These are phyloP conservation scores for Cotesia vestalis DNA, from an alignment of 1,140 invertebrate species.

Conservation along the genomic window DNA sequence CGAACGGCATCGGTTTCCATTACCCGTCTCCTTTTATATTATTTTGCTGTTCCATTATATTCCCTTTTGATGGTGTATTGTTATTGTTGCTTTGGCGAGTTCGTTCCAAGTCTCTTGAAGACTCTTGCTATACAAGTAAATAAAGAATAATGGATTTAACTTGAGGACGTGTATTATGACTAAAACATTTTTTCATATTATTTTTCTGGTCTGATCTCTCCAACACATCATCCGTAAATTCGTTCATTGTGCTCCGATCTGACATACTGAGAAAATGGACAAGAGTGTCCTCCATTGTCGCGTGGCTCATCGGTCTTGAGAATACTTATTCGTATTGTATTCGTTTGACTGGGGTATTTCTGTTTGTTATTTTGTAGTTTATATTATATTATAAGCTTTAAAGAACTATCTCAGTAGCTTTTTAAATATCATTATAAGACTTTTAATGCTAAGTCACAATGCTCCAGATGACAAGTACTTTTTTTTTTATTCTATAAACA, in stretches of 20 bases:
- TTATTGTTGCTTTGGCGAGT: conserved; percentile 29
- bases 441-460: neutral
- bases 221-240: too few relatives aligned
- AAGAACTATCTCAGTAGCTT: neutral
- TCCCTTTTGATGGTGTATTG: conserved; percentile 1
- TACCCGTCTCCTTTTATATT: neutral
- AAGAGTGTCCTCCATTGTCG: too few relatives aligned
- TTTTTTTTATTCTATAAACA: neutral
- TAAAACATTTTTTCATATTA: neutral
- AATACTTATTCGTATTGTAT: too few relatives aligned
- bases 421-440: neutral
- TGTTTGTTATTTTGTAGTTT: too few relatives aligned
- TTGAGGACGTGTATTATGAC: conserved; percentile 31
- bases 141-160: conserved; percentile 39
- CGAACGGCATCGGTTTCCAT: neutral
- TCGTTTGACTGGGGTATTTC: too few relatives aligned
- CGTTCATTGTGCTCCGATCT: too few relatives aligned
- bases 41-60: neutral
- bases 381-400: too few relatives aligned
- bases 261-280: too few relatives aligned
- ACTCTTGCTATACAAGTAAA: conserved; percentile 36
- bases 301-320: too few relatives aligned
- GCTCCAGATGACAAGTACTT: neutral
- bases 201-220: too few relatives aligned
- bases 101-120: conserved; percentile 35